Conservation (phyloP, 2,113 vertebrate genomes). For the Pseudonaja textilis region DNA sequence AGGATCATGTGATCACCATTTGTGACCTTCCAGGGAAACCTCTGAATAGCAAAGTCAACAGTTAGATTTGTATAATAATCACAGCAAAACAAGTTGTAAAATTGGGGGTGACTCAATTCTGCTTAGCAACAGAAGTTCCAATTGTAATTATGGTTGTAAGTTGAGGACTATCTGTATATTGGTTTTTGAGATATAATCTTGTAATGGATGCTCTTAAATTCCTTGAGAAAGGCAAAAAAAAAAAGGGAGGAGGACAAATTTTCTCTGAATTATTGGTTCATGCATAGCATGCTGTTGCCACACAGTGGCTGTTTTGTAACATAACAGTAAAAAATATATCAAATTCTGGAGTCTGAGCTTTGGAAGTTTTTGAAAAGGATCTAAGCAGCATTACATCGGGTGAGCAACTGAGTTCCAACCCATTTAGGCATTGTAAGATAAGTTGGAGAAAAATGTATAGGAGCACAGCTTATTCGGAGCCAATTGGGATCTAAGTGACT, state of each 20-base stretch:
- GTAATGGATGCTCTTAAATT: neutral
- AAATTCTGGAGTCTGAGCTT: neutral
- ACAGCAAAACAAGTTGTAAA: neutral
- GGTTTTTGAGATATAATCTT: neutral
- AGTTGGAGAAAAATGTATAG: neutral
- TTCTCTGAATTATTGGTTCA: neutral
- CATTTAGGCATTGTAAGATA: neutral
- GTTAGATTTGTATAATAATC: neutral
- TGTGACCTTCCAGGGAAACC: neutral
- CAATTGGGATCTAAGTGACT: neutral
- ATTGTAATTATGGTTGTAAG: neutral
- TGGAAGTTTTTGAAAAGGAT: neutral
- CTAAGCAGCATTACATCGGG: neutral
- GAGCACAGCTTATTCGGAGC: neutral
- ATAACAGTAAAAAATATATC: neutral
- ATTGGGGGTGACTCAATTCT: neutral
- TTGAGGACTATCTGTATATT: neutral
- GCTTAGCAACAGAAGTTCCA: neutral
- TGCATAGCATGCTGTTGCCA: neutral
- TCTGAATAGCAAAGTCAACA: neutral
- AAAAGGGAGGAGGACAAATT: neutral
- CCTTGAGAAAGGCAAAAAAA: neutral
- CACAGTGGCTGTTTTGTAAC: neutral
- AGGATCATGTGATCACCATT: neutral
- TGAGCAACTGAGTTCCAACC: neutral